These are phyloP conservation scores for Saccopteryx bilineata DNA, from an alignment of 2,113 vertebrate genomes.

Conservation along the genomic window DNA sequence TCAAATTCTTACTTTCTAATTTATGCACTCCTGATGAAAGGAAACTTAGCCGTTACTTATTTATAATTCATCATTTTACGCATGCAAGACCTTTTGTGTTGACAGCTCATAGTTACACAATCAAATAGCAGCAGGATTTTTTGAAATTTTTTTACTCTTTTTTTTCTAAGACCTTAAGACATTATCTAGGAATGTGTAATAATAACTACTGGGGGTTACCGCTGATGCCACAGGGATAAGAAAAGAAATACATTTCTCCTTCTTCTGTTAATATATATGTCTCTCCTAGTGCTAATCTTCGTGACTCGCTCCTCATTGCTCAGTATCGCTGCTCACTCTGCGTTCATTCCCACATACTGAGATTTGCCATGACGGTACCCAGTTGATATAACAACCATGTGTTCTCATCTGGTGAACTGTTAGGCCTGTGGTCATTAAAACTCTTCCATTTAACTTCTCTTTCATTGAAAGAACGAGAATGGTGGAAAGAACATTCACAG, in stretches of 20 bases:
- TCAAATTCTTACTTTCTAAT: background rate
- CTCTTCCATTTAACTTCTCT: background rate
- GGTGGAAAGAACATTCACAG: background rate
- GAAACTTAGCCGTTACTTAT: background rate
- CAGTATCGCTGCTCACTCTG: background rate
- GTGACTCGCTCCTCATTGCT: background rate
- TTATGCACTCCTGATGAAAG: constrained; percentile 18
- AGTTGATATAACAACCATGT: background rate
- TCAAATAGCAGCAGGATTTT: background rate
- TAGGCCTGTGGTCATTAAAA: background rate
- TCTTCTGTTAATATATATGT: background rate
- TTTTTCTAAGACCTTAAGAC: background rate
- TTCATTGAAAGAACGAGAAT: constrained; percentile 39
- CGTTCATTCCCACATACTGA: background rate
- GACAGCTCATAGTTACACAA: background rate
- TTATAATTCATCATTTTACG: constrained; percentile 6
- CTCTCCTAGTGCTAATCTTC: background rate
- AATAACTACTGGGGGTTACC: background rate
- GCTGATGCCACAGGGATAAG: background rate
- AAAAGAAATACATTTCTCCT: background rate
- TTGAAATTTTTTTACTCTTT: background rate
- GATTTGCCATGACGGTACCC: background rate
- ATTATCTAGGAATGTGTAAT: background rate
- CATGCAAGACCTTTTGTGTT: background rate
- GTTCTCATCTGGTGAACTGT: background rate